phyloP scores from a whole-genome alignment of 2,888 invertebrate species.

The Xanthorhoe spadicearia region DNA sequence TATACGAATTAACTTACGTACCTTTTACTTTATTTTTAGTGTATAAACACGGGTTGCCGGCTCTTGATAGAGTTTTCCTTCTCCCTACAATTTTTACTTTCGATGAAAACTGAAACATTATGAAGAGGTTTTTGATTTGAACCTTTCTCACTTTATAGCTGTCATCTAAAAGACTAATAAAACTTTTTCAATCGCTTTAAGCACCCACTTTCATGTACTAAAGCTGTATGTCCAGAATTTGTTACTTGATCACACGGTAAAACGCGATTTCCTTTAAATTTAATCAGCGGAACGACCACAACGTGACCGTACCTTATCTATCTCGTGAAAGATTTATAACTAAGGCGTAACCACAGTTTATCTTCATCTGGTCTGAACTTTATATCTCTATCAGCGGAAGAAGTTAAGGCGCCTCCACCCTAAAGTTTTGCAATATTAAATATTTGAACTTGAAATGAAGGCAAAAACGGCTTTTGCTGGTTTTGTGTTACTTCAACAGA shows the following conservation, averaged over 20 bases:
- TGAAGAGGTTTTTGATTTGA: neutral
- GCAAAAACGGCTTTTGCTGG: constrained; percentile 10
- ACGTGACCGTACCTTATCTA: constrained; percentile 70
- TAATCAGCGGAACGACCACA: constrained; percentile 60
- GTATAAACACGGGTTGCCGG: too few relatives aligned
- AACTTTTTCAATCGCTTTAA: neutral
- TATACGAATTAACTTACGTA: too few relatives aligned
- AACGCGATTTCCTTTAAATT: constrained; percentile 56
- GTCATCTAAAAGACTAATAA: neutral
- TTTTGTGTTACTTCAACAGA: constrained; percentile 13
- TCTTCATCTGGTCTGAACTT: constrained; percentile 66
- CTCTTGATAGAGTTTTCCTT: neutral
- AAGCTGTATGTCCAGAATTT: neutral
- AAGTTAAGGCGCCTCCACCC: constrained; percentile 30
- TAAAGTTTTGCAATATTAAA: constrained; percentile 32
- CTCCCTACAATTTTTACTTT: too few relatives aligned
- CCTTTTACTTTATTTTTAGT: too few relatives aligned
- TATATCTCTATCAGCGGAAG: constrained; percentile 63
- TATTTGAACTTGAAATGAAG: constrained; percentile 27
- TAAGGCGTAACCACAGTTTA: constrained; percentile 65
- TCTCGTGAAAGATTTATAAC: constrained; percentile 68
- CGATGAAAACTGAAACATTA: too few relatives aligned
- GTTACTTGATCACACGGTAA: constrained; percentile 7
- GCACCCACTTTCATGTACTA: neutral
- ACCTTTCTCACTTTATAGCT: neutral